A percentile compares a stretch with the other conserved stretches of the same genome.
Evolutionary conservation across 2,888 invertebrate species (phyloP).

Genomic region (Pycnomerus fuliginosus): DNA sequence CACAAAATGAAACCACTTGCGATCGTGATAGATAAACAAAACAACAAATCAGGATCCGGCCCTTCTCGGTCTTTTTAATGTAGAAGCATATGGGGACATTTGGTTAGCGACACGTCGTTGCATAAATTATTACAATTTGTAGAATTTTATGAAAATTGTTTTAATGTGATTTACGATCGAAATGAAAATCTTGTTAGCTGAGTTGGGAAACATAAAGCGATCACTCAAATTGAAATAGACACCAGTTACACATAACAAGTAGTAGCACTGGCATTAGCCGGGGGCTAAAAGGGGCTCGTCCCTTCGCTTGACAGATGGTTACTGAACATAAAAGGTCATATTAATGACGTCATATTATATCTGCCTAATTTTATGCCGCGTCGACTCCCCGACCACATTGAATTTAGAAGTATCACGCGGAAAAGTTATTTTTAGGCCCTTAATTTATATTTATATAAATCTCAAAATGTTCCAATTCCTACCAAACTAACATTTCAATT

Average conservation of each 20-base stretch:
- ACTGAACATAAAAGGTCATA: slow-evolving; percentile 49
- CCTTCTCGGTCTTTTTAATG: not conserved
- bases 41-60: slow-evolving; percentile 21
- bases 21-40: slow-evolving; percentile 42
- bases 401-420: too few species aligned
- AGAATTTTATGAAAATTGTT: too few species aligned
- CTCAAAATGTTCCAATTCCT: too few species aligned
- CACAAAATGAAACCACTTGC: slow-evolving; percentile 30
- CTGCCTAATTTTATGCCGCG: slow-evolving; percentile 37
- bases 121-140: too few species aligned
- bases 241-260: slow-evolving; percentile 44
- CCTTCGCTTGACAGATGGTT: slow-evolving; percentile 48
- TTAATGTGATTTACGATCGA: too few species aligned
- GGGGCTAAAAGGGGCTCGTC: slow-evolving; percentile 39
- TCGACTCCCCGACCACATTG: slow-evolving; percentile 37
- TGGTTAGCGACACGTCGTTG: too few species aligned
- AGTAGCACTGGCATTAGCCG: slow-evolving; percentile 44
- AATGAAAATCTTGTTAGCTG: slow-evolving; percentile 11
- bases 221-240: slow-evolving; percentile 46
- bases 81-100: slow-evolving; percentile 2
- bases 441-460: too few species aligned
- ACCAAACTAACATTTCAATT: too few species aligned
- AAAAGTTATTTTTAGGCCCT: too few species aligned
- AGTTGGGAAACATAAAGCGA: slow-evolving; percentile 32
- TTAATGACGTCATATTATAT: slow-evolving; percentile 47